A percentile compares a stretch with the other conserved stretches of the same genome.
Conservation (phyloP, 1,140 invertebrate species). For the Leptopilina clavipes region DNA sequence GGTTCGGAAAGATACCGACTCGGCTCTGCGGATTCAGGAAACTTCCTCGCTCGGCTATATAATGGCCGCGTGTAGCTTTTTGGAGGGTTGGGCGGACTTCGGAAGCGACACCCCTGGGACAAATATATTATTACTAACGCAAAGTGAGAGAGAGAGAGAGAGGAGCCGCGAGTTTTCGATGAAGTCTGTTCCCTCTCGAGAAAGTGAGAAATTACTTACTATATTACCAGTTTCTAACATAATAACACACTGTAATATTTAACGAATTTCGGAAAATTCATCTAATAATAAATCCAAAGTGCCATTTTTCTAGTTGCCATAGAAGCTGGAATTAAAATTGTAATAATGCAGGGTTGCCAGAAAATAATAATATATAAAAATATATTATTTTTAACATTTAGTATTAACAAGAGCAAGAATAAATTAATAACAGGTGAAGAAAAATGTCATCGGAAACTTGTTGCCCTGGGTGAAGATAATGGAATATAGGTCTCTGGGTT, state of each 20-base stretch:
- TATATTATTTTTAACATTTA: no score
- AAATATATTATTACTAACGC: constrained; percentile 31
- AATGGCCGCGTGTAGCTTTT: constrained; percentile 19
- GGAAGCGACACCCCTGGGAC: constrained; percentile 24
- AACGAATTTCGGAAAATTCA: not conserved
- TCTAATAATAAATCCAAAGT: not conserved
- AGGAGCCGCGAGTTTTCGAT: constrained; percentile 17
- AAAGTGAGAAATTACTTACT: constrained; percentile 31
- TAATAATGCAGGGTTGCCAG: no score
- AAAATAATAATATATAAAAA: no score
- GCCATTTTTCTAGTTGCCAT: no score
- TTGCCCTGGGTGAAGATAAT: not conserved
- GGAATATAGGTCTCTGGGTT: not conserved
- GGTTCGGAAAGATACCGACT: constrained; percentile 23
- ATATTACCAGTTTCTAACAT: not conserved
- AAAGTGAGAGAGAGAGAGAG: not conserved
- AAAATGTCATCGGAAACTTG: not conserved
- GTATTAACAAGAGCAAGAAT: no score
- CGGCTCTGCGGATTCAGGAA: constrained; percentile 2
- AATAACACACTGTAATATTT: constrained; percentile 5
- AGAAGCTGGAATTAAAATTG: no score
- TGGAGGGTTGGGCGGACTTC: constrained; percentile 4
- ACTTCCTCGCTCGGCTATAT: constrained; percentile 22
- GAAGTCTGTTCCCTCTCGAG: not conserved
- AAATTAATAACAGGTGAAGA: no score